Evolutionary conservation across 2,113 vertebrate genomes (phyloP).

Genomic region (Amia ocellicauda): DNA sequence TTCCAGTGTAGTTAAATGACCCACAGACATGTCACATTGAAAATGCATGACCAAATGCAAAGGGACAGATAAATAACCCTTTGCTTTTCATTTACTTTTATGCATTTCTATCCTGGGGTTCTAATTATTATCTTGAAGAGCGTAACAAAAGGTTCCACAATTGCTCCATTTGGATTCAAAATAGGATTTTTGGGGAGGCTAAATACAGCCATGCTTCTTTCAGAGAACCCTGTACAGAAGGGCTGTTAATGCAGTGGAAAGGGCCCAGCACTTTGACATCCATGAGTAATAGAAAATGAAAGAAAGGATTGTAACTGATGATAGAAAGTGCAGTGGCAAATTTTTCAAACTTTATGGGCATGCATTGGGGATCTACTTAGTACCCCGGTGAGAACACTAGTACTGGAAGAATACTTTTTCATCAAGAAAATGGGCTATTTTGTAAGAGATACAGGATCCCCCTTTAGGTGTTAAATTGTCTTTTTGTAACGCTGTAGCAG

Average conservation of each 20-base stretch:
- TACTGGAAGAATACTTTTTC: background rate
- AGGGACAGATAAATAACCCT: background rate
- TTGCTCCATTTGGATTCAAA: background rate
- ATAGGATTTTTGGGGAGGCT: background rate
- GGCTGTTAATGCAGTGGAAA: background rate
- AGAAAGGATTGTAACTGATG: background rate
- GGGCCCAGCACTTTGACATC: slow-evolving; percentile 11
- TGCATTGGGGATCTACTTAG: background rate
- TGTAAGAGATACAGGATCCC: slow-evolving; percentile 1
- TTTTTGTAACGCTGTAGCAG: slow-evolving; percentile 21
- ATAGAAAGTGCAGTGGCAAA: slow-evolving; percentile 1
- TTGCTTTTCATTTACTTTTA: slow-evolving; percentile 7
- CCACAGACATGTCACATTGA: background rate
- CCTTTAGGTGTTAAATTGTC: slow-evolving; percentile 11
- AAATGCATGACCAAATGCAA: background rate
- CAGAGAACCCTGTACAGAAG: background rate
- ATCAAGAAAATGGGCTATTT: slow-evolving; percentile 1
- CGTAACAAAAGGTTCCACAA: slow-evolving; percentile 9
- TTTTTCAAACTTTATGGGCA: background rate
- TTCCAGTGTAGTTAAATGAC: background rate
- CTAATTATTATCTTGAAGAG: slow-evolving; percentile 6
- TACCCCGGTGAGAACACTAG: slow-evolving; percentile 14
- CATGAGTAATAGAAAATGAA: background rate
- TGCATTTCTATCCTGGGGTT: slow-evolving; percentile 10
- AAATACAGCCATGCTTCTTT: slow-evolving; percentile 14